A percentile compares a stretch with the other conserved stretches of the same genome.
Conservation (phyloP, 2,888 invertebrate genomes). For the Kuschelorhynchus macadamiae region DNA sequence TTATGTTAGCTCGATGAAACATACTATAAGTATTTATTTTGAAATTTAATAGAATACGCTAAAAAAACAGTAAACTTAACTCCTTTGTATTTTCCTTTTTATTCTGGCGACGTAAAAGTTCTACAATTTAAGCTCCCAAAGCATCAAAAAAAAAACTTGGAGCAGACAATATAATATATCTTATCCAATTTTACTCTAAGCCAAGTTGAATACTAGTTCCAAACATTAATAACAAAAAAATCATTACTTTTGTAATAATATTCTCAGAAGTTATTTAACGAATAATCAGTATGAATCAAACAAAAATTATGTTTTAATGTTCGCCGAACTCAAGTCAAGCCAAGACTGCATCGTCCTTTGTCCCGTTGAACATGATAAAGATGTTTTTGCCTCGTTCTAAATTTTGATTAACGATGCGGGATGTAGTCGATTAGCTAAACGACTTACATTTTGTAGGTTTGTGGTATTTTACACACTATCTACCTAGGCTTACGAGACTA, state of each 20-base stretch:
- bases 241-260: too few species aligned
- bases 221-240: too few species aligned
- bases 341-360: constrained; percentile 54
- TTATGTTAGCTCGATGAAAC: too few species aligned
- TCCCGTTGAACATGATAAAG: constrained; percentile 62
- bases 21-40: too few species aligned
- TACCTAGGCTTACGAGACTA: constrained; percentile 21
- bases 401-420: constrained; percentile 57
- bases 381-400: constrained; percentile 61
- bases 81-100: too few species aligned
- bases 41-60: too few species aligned
- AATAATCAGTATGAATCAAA: not conserved
- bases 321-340: constrained; percentile 27
- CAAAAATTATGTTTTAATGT: constrained; percentile 19
- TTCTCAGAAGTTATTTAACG: not conserved
- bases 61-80: too few species aligned
- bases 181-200: too few species aligned
- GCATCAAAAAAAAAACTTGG: not conserved
- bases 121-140: too few species aligned
- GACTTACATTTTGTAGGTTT: constrained; percentile 50
- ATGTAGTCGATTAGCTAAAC: constrained; percentile 55
- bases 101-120: too few species aligned
- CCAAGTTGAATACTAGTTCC: too few species aligned
- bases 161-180: too few species aligned
- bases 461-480: constrained; percentile 23